phyloP scores from a whole-genome alignment of 2,888 invertebrate genomes.

The Crioceris asparagi region DNA sequence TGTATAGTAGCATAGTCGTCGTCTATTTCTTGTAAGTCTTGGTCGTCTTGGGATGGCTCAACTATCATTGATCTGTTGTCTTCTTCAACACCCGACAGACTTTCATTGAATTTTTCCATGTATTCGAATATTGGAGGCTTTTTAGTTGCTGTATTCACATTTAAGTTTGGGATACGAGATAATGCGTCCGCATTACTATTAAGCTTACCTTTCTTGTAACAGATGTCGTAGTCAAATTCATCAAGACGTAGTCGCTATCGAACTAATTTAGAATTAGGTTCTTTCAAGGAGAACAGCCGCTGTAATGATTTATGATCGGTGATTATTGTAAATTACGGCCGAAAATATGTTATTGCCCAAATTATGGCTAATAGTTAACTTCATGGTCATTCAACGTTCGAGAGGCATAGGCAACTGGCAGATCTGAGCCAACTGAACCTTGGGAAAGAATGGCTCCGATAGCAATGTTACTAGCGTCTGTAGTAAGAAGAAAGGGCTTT shows the following conservation, averaged over 20 bases:
- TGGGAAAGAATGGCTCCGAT: constrained; percentile 8
- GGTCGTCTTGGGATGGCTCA: too few species aligned
- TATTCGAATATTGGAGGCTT: too few species aligned
- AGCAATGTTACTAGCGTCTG: constrained; percentile 8
- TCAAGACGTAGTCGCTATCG: constrained; percentile 12
- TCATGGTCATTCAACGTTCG: constrained; percentile 8
- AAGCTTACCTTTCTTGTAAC: constrained; percentile 12
- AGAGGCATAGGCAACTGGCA: constrained; percentile 8
- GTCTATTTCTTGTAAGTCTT: too few species aligned
- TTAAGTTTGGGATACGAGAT: too few species aligned
- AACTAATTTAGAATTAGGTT: constrained; percentile 14
- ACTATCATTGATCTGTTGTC: too few species aligned
- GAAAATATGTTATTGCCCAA: constrained; percentile 10
- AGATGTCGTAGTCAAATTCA: constrained; percentile 14
- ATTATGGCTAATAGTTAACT: constrained; percentile 8
- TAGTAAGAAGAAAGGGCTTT: constrained; percentile 6
- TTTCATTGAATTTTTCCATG: too few species aligned
- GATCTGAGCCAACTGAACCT: constrained; percentile 7
- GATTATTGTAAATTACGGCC: constrained; percentile 6
- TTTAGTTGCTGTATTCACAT: too few species aligned
- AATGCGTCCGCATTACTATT: constrained; percentile 13
- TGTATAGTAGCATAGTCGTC: too few species aligned
- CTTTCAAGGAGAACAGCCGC: constrained; percentile 16
- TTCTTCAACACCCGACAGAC: too few species aligned
- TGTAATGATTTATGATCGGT: constrained; percentile 20